Evolutionary conservation across 2,888 invertebrate genomes (phyloP).

Genomic region (Eledona agricola): DNA sequence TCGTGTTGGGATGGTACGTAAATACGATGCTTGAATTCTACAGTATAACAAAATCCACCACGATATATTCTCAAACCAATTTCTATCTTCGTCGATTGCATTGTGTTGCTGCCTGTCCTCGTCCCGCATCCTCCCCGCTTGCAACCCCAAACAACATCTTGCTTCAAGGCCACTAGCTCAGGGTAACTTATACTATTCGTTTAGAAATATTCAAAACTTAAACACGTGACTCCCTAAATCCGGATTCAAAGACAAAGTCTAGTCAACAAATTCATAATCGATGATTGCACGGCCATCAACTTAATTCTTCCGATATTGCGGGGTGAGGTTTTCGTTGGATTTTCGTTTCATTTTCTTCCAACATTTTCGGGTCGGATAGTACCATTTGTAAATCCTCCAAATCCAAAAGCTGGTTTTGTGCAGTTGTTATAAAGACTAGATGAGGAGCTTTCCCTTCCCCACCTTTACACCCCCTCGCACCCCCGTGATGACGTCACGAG

Average conservation of each 20-base stretch:
- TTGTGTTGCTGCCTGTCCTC: conserved; percentile 9
- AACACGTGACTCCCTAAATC: too few relatives aligned
- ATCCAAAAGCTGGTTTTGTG: conserved; percentile 60
- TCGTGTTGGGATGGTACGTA: too few relatives aligned
- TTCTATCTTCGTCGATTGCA: conserved; percentile 12
- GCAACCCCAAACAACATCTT: conserved; percentile 58
- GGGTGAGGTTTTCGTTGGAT: too few relatives aligned
- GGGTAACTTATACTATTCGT: conserved; percentile 59
- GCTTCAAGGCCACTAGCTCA: conserved; percentile 57
- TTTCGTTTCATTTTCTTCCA: conserved; percentile 7
- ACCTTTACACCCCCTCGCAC: conserved; percentile 44
- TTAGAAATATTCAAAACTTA: too few relatives aligned
- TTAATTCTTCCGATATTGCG: too few relatives aligned
- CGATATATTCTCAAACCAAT: conserved; percentile 32
- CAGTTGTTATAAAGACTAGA: conserved; percentile 52
- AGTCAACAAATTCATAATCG: too few relatives aligned
- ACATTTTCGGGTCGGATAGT: conserved; percentile 53
- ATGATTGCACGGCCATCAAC: too few relatives aligned
- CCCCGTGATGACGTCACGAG: conserved; percentile 51
- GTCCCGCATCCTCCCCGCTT: conserved; percentile 38
- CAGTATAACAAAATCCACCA: conserved; percentile 21
- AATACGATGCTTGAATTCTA: conserved; percentile 22
- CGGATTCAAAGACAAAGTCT: too few relatives aligned
- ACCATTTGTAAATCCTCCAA: conserved; percentile 58
- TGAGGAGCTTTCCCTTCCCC: conserved; percentile 39